phyloP scores from a whole-genome alignment of 2,797 vertebrate genomes.

The Scleropages formosus region DNA sequence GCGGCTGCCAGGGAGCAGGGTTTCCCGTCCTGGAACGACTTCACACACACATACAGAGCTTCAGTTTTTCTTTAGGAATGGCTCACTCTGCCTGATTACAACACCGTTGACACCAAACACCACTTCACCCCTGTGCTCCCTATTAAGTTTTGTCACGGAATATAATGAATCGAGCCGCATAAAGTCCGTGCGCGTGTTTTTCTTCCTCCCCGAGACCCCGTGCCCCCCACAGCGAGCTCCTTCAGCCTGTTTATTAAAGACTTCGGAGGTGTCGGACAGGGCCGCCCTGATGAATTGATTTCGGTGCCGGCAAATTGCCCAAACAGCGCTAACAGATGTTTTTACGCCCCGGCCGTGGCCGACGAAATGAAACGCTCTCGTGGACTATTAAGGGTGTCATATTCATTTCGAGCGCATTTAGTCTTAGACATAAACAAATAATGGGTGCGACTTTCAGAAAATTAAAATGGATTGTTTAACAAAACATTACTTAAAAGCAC shows the following conservation, averaged over 20 bases:
- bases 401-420: neutral
- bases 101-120: slow-evolving; percentile 24
- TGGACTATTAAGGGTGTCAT: neutral
- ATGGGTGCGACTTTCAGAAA: neutral
- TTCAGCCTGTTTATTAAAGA: neutral
- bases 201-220: neutral
- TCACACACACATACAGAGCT: slow-evolving; percentile 8
- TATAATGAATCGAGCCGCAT: slow-evolving; percentile 4
- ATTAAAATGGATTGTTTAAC: neutral
- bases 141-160: slow-evolving; percentile 13
- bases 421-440: neutral
- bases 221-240: neutral
- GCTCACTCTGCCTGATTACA: slow-evolving; percentile 19
- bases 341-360: neutral
- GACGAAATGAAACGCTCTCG: neutral
- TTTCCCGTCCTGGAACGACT: slow-evolving; percentile 17
- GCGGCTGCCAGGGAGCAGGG: slow-evolving; percentile 22
- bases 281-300: neutral
- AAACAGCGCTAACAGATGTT: slow-evolving; percentile 10
- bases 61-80: slow-evolving; percentile 20
- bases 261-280: neutral
- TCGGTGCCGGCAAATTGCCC: neutral
- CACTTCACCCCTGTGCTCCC: slow-evolving; percentile 23
- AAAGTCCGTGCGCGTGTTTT: neutral
- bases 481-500: no score